Evolutionary conservation across 2,888 invertebrate genomes (phyloP).

Genomic region (Coleophora flavipennella): DNA sequence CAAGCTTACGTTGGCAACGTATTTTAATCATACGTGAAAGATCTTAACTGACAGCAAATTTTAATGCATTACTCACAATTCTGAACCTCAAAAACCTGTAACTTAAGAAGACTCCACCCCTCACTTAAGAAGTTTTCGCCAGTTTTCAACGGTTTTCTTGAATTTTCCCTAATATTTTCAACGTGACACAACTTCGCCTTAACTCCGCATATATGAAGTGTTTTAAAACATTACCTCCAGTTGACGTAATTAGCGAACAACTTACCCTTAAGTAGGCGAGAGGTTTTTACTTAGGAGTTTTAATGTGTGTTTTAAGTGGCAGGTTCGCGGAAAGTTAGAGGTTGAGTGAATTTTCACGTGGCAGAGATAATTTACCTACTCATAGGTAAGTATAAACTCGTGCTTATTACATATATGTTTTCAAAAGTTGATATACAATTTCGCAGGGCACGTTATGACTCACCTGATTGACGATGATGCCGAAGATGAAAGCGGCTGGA

Average conservation of each 20-base stretch:
- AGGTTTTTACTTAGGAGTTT: slow-evolving; percentile 26
- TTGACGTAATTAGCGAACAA: slow-evolving; percentile 45
- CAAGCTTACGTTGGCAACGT: neutral
- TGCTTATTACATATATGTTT: too few species aligned
- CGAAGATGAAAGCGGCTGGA: too few species aligned
- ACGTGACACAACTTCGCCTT: slow-evolving; percentile 16
- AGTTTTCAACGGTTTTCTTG: slow-evolving; percentile 26
- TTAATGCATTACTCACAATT: slow-evolving; percentile 30
- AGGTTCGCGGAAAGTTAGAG: slow-evolving; percentile 17
- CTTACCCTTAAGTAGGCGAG: slow-evolving; percentile 40
- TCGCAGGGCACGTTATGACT: too few species aligned
- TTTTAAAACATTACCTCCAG: slow-evolving; percentile 50
- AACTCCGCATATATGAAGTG: slow-evolving; percentile 51
- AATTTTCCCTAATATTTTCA: slow-evolving; percentile 15
- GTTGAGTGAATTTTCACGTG: neutral
- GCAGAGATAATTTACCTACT: too few species aligned
- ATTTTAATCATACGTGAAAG: slow-evolving; percentile 15
- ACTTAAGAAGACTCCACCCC: slow-evolving; percentile 22
- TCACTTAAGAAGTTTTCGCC: slow-evolving; percentile 25
- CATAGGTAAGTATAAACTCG: too few species aligned
- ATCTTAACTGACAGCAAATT: slow-evolving; percentile 15
- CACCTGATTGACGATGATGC: too few species aligned
- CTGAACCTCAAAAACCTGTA: slow-evolving; percentile 27
- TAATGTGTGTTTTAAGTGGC: slow-evolving; percentile 27
- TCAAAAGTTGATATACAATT: too few species aligned